A percentile compares a stretch with the other conserved stretches of the same genome.
phyloP scores from a whole-genome alignment of 1,140 invertebrate species.

The Laodelphax striatellus region DNA sequence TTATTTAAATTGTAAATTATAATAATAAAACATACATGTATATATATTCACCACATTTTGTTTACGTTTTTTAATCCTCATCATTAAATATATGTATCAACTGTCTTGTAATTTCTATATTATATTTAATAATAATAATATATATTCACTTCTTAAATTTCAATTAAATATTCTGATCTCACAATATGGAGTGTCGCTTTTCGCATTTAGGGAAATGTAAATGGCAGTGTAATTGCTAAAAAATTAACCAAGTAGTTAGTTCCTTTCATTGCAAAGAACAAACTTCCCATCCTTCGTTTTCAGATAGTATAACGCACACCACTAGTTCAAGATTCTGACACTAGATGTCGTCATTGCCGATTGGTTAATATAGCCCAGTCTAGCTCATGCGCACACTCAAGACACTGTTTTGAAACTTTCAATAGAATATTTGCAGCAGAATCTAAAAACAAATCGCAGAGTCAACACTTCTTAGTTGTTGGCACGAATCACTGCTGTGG shows the following conservation, averaged over 20 bases:
- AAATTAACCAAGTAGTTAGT: constrained; percentile 7
- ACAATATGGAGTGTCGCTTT: constrained; percentile 20
- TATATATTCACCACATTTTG: constrained; percentile 7
- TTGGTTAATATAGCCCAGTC: background rate
- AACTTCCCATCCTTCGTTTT: background rate
- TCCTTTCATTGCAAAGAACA: constrained; percentile 5
- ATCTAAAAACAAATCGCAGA: background rate
- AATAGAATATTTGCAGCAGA: no score
- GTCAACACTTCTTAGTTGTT: no score
- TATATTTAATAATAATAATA: constrained; percentile 14
- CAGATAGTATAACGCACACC: background rate
- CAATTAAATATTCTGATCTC: constrained; percentile 10
- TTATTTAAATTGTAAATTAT: constrained; percentile 11
- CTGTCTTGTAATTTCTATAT: constrained; percentile 6
- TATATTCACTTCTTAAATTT: constrained; percentile 10
- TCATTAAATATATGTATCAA: background rate
- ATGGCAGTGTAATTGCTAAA: constrained; percentile 21
- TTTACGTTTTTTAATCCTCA: constrained; percentile 5
- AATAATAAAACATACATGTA: background rate
- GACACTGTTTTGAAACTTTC: background rate
- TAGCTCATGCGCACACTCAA: background rate
- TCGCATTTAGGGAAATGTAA: constrained; percentile 13
- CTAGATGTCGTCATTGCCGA: background rate
- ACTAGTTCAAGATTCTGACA: background rate
- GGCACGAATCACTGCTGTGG: no score